These are phyloP conservation scores for Chrysaora quinquecirrha DNA, from an alignment of 30 jellyfish, hydroid and myxozoan species.

Conservation along the genomic window DNA sequence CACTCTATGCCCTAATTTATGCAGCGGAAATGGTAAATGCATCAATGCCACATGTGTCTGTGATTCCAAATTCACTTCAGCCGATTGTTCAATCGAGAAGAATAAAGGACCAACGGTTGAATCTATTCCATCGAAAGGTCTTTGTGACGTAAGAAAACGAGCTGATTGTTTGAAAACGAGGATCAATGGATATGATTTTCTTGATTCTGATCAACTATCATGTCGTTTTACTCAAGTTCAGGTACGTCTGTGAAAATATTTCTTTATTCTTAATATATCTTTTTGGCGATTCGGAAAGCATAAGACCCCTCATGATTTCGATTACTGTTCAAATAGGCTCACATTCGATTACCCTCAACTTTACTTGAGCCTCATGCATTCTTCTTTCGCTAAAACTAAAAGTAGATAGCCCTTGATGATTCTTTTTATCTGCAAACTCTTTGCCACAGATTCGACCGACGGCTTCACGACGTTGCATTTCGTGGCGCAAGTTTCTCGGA, in stretches of 20 bases:
- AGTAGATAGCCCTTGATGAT: too few relatives aligned
- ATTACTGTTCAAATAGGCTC: not conserved
- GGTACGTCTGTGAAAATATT: conserved; percentile 38
- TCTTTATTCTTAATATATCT: too few relatives aligned
- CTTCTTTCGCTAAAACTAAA: not conserved
- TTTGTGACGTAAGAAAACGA: conserved; percentile 80
- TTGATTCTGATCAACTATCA: conserved; percentile 58
- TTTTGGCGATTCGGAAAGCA: too few relatives aligned
- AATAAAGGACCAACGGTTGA: conserved; percentile 68
- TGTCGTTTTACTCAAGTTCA: conserved; percentile 63
- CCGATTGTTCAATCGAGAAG: conserved; percentile 82
- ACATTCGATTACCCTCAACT: not conserved
- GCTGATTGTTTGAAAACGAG: conserved; percentile 73
- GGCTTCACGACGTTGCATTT: too few relatives aligned
- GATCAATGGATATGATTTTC: conserved; percentile 72
- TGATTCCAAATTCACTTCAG: conserved; percentile 57
- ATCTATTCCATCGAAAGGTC: conserved; percentile 54
- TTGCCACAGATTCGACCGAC: too few relatives aligned
- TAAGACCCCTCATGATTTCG: not conserved
- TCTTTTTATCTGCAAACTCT: too few relatives aligned
- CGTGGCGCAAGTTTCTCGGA: too few relatives aligned
- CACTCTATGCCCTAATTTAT: conserved; percentile 79
- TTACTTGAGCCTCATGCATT: not conserved
- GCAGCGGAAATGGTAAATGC: conserved; percentile 90
- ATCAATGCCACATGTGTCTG: conserved; percentile 88